Evolutionary conservation across 2,797 vertebrate genomes (phyloP), one percentile per base, ranked within the genome.

Genomic region (Microhierax caerulescens): DNA sequence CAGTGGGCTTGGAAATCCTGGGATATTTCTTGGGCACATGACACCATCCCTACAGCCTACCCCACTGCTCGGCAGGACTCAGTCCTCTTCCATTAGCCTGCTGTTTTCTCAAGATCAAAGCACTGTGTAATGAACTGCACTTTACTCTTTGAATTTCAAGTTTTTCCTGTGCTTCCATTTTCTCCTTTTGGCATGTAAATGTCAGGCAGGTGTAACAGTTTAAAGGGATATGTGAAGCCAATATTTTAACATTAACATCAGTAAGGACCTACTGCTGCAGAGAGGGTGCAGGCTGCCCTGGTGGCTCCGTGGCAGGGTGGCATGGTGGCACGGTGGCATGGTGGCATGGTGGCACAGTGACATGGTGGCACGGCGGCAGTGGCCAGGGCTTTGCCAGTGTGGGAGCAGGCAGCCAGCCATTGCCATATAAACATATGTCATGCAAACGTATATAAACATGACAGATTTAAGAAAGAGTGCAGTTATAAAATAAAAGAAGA

Each of bases 341-440:
- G n/a, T 48, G 54, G 74, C 72, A 24, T 4, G 1, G 61, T 32
- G 19, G 10, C 45, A 28, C 5, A 11, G 8, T 23, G 24, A 41
- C 77, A 56, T 22, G 5, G 27, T 17, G 34, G 77, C 64, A 37
- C 13, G 10, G 56, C 1, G 23, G 57, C 23, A 8, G 82, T 8
- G 48, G 51, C 68, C 56, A 1, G 61, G 90, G 79, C 88, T 93
- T 65, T 34, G 51, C 94, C 92, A 97, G 90, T 16, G 28, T 47
- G 6, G 72, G 60, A 89, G 77, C 77, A 90, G 98, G 97, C 96
- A 97, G 64, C 8, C 41, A 61, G 96, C 97, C 97, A 96, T 53
- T 15, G 36, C 84, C 25, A 43, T 34, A 48, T 19, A 59, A 68
- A 64, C 23, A 67, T 24, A 9, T 30, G 45, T 39, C 32, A n/a